Evolutionary conservation across 1,140 invertebrate genomes (phyloP), one percentile per base, ranked within the genome.

Genomic region (Helicoverpa armigera): DNA sequence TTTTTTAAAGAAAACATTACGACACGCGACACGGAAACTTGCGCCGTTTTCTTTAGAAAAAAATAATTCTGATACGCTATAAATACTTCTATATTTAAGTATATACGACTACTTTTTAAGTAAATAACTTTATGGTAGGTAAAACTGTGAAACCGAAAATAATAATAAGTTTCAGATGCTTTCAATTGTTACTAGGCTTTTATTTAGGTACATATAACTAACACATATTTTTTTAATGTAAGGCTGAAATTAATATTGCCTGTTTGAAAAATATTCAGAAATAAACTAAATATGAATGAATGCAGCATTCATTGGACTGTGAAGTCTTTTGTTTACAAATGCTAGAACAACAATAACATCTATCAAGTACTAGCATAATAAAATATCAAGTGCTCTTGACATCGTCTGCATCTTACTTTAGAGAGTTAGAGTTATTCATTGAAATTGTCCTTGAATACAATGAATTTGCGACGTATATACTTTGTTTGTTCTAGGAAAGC

Each of bases 11-110:
- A 23, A 23, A 23, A 23, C 23, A 23, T 23, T 23, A 23, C 23
- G 23, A 58, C 3, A 18, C 18, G 35, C 35, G 35, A 35, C 35
- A 67, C 43, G 14, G n/a, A 50, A 67, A 18, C 50, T 50, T 67
- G 63, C 63, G 63, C 48, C 35, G 63, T 67, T 67, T 65, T 65
- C 9, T 12, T 48, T 43, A 14, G 9, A 18, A 67, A 67, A 16
- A 11, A 65, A 65, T 3, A 48, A 14, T 48, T 65, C 43, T 65
- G 0, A 23, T 29, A 12, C 1, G 4, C 35, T 16, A 16, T 58
- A 10, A 58, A 58, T 58, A 16, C n/a, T 58, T 58, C 0, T 23
- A 23, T 23, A 23, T 23, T 23, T 23, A 23, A 2, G 2, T 23
- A 23, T 1, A n/a, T 58, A 16, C 9, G 4, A 7, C 14, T 58